These are phyloP conservation scores for Halisarca cf. caerulea DNA, from an alignment of 37 sponge, comb jelly and placozoan species.

Conservation along the genomic window DNA sequence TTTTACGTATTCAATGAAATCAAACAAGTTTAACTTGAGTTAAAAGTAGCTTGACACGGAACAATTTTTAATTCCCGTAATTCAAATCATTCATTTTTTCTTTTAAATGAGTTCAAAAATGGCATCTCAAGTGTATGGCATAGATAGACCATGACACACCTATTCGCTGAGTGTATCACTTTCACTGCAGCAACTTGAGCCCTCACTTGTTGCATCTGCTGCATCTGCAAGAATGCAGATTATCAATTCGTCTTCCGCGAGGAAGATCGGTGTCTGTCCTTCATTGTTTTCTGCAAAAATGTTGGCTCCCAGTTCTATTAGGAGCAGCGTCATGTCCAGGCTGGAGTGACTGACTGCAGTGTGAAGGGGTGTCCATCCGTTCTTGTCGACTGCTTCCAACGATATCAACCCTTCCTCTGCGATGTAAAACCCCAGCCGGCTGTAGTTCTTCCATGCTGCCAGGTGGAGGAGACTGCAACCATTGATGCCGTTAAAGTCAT, in stretches of 20 bases:
- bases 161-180: too few species aligned
- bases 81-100: too few species aligned
- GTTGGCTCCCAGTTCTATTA: slow-evolving; percentile 42
- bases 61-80: too few species aligned
- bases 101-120: too few species aligned
- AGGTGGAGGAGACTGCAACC: slow-evolving; percentile 67
- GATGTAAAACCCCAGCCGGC: slow-evolving; percentile 45
- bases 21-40: too few species aligned
- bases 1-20: too few species aligned
- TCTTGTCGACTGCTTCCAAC: slow-evolving; percentile 57
- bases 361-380: slow-evolving; percentile 81
- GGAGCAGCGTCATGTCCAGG: slow-evolving; percentile 42
- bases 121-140: too few species aligned
- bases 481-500: neutral
- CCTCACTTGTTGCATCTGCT: neutral
- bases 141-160: too few species aligned
- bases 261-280: neutral
- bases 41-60: too few species aligned
- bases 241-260: slow-evolving; percentile 1
- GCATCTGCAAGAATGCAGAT: slow-evolving; percentile 6
- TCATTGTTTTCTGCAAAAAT: neutral
- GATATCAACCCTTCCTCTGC: slow-evolving; percentile 38
- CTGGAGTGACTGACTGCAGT: slow-evolving; percentile 66
- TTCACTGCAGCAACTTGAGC: neutral
- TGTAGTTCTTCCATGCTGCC: slow-evolving; percentile 67